Percentiles rank a stretch among this genome's conserved stretches.
Conservation (phyloP, 2,797 vertebrate species). For the Malacoraja senta region DNA sequence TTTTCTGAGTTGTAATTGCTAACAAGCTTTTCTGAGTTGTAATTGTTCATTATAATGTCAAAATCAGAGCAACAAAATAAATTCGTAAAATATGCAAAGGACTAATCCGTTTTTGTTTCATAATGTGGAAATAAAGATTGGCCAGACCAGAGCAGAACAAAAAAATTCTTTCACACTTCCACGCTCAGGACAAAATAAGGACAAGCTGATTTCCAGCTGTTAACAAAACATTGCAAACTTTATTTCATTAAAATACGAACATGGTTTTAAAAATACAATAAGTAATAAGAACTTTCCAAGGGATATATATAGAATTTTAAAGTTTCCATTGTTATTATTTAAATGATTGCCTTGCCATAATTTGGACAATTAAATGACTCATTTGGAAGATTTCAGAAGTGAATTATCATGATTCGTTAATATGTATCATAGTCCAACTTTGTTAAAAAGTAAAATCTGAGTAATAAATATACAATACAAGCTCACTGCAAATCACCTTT, state of each 20-base stretch:
- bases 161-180: too few relatives aligned
- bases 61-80: too few relatives aligned
- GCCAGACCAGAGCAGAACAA: too few relatives aligned
- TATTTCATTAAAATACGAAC: conserved; percentile 19
- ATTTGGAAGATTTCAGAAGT: conserved; percentile 5
- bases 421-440: too few relatives aligned
- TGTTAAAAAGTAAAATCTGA: background rate
- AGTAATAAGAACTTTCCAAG: background rate
- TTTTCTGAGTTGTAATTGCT: too few relatives aligned
- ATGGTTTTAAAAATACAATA: background rate
- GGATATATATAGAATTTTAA: background rate
- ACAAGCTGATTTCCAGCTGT: background rate
- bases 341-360: too few relatives aligned
- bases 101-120: too few relatives aligned
- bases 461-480: background rate
- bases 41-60: too few relatives aligned
- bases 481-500: background rate
- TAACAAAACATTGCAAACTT: conserved; percentile 18
- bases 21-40: too few relatives aligned
- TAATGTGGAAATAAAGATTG: too few relatives aligned
- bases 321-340: background rate
- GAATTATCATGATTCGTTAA: background rate
- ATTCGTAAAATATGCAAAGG: too few relatives aligned
- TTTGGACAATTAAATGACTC: background rate
- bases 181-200: background rate